These are phyloP conservation scores for Episyrphus balteatus DNA, from an alignment of 1,140 invertebrate species.

Conservation along the genomic window DNA sequence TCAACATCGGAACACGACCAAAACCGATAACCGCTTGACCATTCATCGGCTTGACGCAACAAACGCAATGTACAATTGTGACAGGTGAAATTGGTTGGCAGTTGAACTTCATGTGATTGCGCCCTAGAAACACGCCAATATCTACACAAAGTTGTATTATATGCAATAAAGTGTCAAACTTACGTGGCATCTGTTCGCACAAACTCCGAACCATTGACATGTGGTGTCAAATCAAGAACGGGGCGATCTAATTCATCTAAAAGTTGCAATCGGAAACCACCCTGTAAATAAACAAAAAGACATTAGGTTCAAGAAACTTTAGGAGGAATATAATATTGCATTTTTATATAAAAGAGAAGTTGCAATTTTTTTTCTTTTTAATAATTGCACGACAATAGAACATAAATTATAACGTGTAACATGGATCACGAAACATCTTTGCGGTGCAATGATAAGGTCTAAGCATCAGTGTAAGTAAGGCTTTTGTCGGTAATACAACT, in stretches of 20 bases:
- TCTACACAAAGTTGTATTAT: no score
- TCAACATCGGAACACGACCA: constrained; percentile 95
- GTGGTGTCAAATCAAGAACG: constrained; percentile 72
- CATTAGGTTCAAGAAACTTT: not conserved
- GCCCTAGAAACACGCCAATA: constrained; percentile 48
- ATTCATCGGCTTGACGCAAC: constrained; percentile 79
- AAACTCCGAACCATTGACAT: constrained; percentile 65
- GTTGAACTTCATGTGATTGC: constrained; percentile 62
- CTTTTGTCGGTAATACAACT: no score
- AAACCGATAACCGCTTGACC: constrained; percentile 73
- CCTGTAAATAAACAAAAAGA: constrained; percentile 47
- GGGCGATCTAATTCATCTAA: constrained; percentile 69
- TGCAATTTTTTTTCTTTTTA: no score
- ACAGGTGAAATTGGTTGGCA: constrained; percentile 76
- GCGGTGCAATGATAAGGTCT: no score
- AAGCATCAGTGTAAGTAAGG: no score
- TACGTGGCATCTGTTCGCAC: constrained; percentile 65
- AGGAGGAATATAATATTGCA: not conserved
- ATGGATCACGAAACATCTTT: no score
- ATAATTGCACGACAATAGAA: no score
- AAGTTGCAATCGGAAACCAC: constrained; percentile 75
- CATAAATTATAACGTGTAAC: no score
- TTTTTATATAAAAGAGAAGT: not conserved
- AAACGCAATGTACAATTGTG: constrained; percentile 81
- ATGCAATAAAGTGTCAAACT: constrained; percentile 24